These are phyloP conservation scores for Aepyceros melampus DNA, from an alignment of 2,113 vertebrate species.

Conservation along the genomic window DNA sequence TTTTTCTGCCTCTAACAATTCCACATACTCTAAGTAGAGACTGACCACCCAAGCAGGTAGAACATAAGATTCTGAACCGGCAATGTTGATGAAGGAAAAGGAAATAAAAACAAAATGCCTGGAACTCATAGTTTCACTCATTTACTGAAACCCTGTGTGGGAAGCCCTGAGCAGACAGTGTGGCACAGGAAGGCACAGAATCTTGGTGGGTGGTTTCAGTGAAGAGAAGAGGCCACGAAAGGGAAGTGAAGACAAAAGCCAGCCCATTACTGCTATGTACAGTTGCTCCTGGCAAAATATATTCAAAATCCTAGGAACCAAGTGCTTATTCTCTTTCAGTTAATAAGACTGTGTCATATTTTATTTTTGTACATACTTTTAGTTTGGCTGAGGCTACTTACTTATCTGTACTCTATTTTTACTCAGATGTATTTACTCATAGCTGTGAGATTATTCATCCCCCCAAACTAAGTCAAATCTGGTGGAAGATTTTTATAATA, in stretches of 20 bases:
- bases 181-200: not conserved
- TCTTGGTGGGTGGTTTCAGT: not conserved
- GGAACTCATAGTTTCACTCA: not conserved
- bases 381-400: not conserved
- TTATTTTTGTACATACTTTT: not conserved
- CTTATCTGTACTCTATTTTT: not conserved
- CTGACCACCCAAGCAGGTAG: not conserved
- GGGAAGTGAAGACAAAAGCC: not conserved
- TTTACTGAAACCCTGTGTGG: not conserved
- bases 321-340: not conserved
- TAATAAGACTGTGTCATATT: not conserved
- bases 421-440: not conserved
- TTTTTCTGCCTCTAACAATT: not conserved
- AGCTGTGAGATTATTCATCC: not conserved
- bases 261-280: not conserved
- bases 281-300: not conserved
- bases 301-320: not conserved
- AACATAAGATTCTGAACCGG: not conserved
- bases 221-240: not conserved
- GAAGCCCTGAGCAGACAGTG: not conserved
- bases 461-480: not conserved
- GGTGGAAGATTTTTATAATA: not conserved
- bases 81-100: not conserved
- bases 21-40: not conserved
- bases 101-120: not conserved